Evolutionary conservation across 1,140 invertebrate species (phyloP).

Genomic region (Eupristina koningsbergeri): DNA sequence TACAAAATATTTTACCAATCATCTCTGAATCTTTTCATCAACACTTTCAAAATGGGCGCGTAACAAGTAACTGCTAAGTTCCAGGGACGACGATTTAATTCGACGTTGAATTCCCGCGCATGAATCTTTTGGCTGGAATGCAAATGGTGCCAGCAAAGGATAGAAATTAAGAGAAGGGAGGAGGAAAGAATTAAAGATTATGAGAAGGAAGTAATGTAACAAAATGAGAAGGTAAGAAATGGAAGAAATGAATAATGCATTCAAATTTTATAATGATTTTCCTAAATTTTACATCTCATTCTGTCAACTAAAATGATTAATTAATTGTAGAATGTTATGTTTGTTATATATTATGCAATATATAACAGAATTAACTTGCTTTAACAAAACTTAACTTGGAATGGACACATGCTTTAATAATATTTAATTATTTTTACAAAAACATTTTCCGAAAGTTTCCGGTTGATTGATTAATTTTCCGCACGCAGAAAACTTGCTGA

Average conservation of each 20-base stretch:
- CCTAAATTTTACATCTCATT: not conserved
- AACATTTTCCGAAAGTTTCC: no score
- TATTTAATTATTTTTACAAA: no score
- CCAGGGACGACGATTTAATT: slow-evolving; percentile 44
- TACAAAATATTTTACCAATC: slow-evolving; percentile 47
- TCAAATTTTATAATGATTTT: slow-evolving; percentile 4
- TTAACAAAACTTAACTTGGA: no score
- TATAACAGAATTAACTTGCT: no score
- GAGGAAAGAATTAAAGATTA: slow-evolving; percentile 46
- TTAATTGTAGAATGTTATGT: not conserved
- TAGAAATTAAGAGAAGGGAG: slow-evolving; percentile 40
- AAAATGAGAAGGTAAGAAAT: slow-evolving; percentile 47
- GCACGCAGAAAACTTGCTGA: not conserved
- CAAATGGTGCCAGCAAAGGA: slow-evolving; percentile 37
- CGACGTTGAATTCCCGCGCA: slow-evolving; percentile 41
- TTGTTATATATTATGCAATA: not conserved
- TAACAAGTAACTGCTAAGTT: slow-evolving; percentile 31
- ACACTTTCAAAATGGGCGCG: not conserved
- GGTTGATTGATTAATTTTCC: not conserved
- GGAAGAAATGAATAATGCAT: not conserved
- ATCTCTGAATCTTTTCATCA: slow-evolving; percentile 30
- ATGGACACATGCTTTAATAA: no score
- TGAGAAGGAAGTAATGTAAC: slow-evolving; percentile 54
- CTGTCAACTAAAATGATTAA: not conserved
- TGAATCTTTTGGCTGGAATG: slow-evolving; percentile 55